phyloP scores from a whole-genome alignment of 2,797 vertebrate species.

The Anas georgica region DNA sequence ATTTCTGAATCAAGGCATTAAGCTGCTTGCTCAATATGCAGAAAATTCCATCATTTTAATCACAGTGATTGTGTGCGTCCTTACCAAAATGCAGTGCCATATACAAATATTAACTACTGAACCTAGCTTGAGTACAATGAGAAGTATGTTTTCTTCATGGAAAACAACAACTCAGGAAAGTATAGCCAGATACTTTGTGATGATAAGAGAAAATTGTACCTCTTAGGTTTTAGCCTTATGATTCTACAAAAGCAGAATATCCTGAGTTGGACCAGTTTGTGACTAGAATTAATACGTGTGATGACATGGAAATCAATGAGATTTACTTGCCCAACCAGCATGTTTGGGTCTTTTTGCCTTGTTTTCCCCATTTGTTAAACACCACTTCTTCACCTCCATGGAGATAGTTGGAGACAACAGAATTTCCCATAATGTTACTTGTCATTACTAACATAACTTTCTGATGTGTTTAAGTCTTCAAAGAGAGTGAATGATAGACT shows the following conservation, averaged over 20 bases:
- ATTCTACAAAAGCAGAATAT: no score
- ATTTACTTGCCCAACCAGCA: neutral
- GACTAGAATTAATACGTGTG: neutral
- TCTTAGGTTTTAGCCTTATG: no score
- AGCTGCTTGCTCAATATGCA: conserved; percentile 24
- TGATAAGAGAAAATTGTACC: neutral
- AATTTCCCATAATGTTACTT: neutral
- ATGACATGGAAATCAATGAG: neutral
- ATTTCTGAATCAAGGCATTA: conserved; percentile 42
- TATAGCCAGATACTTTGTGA: neutral
- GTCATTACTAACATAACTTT: neutral
- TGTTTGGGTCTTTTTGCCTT: neutral
- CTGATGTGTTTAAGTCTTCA: neutral
- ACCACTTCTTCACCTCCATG: neutral
- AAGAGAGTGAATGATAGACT: neutral
- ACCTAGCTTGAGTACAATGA: neutral
- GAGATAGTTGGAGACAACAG: neutral
- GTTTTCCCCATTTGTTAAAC: neutral
- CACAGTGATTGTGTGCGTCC: neutral
- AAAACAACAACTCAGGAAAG: neutral
- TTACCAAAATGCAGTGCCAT: neutral
- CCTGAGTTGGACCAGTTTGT: neutral
- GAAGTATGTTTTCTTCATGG: neutral
- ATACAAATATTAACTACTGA: neutral
- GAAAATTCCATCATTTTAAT: conserved; percentile 39